Base-by-base conservation (phyloP, 1,140 invertebrate species). In the Drosophila kikkawai region DNA sequence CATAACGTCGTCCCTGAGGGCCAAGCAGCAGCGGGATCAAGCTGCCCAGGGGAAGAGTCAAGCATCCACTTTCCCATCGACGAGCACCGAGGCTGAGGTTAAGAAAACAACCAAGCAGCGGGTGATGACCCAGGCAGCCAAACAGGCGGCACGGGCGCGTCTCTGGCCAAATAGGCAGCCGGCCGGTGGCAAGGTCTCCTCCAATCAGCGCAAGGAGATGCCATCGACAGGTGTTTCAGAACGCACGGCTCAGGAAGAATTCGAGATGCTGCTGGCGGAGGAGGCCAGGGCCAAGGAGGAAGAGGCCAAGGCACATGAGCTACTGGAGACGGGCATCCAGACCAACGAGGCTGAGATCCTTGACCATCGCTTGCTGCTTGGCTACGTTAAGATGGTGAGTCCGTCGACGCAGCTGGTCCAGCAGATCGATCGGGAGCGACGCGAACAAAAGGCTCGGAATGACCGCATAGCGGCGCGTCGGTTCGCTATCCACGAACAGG, bases 321-420 rank as follows among this genome's bases (percentile, higher is more conserved):
- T 61, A 15, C 13, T 65, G 11, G 83, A 91, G 32, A 67, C 44
- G 4, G 81, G 75, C n/a, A 70, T 90, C n/a, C 91, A 92, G 47
- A 92, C 86, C 2, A 83, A 92, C 63, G 87, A 92, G 39, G 57
- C 65, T 4, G 91, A 92, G 57, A 92, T 91, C 32, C 58, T 85
- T 0, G 81, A 91, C 58, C 91, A 71, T 17, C 67, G 74, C 15
- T 37, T 91, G 15, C 60, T 92, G 8, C 55, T 81, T 19, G 91
- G 91, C 8, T 79, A 79, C 17, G 57, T 80, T 4, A 92, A 76
- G 36, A 51, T 86, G 8, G 8, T 92, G 13, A 19, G 61, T 11
- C 83, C 91, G 1, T 92, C 91, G 0, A 36, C 29, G 13, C 13
- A 59, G 0, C 19, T 91, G n/a, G 29, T 79, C 13, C 44, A 75